Evolutionary conservation across 2,797 vertebrate genomes (phyloP).

Genomic region (Enteromius paludinosus): DNA sequence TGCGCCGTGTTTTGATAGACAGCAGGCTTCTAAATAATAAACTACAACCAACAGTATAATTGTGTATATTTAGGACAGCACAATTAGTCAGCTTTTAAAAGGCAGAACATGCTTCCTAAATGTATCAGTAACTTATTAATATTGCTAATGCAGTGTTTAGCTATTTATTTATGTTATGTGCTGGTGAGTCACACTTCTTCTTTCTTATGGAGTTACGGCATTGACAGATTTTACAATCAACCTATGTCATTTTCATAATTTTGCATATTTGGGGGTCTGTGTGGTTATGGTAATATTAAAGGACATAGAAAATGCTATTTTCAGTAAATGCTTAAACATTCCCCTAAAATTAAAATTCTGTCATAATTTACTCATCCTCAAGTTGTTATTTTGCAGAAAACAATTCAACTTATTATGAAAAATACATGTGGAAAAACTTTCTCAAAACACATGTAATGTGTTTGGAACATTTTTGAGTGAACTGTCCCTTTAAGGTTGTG

Average conservation of each 20-base stretch:
- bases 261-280: not conserved
- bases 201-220: not conserved
- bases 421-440: not conserved
- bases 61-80: not conserved
- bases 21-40: not conserved
- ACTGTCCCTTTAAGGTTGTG: not conserved
- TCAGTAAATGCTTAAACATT: not conserved
- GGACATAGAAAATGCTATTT: not conserved
- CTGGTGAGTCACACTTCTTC: not conserved
- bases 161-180: not conserved
- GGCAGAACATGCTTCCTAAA: not conserved
- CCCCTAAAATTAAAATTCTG: not conserved
- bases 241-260: not conserved
- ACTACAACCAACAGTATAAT: not conserved
- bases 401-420: not conserved
- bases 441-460: not conserved
- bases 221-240: not conserved
- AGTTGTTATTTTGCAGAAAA: not conserved
- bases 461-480: not conserved
- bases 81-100: not conserved
- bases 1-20: not conserved
- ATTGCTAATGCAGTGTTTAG: not conserved
- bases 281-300: not conserved
- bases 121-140: not conserved
- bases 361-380: not conserved